Conservation (phyloP, 2,888 invertebrate species). For the Drosophila lutescens region DNA sequence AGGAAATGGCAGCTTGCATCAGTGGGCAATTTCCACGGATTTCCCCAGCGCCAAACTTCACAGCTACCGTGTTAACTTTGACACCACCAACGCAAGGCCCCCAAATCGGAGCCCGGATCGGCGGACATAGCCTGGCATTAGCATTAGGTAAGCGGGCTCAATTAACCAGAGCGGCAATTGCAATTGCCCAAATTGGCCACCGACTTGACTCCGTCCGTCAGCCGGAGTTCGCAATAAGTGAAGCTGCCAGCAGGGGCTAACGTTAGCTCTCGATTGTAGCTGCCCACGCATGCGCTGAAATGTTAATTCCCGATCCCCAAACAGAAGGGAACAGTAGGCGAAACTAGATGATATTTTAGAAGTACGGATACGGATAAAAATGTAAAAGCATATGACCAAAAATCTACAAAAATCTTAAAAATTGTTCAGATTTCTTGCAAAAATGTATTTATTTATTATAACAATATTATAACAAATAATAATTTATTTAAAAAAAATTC, state of each 20-base stretch:
- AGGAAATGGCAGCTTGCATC: slow-evolving; percentile 62
- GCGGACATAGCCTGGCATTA: slow-evolving; percentile 43
- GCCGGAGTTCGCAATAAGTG: slow-evolving; percentile 21
- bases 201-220: slow-evolving; percentile 46
- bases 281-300: slow-evolving; percentile 70
- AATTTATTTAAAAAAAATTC: too few species aligned
- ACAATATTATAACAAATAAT: too few species aligned
- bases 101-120: slow-evolving; percentile 12
- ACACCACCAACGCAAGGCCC: slow-evolving; percentile 63
- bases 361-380: not conserved
- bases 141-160: slow-evolving; percentile 53
- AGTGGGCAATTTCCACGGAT: slow-evolving; percentile 65
- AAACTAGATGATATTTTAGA: not conserved
- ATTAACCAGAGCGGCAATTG: slow-evolving; percentile 63
- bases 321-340: slow-evolving; percentile 38
- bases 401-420: too few species aligned
- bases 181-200: slow-evolving; percentile 67
- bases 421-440: too few species aligned
- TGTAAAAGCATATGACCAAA: too few species aligned
- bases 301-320: slow-evolving; percentile 33
- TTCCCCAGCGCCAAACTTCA: slow-evolving; percentile 74
- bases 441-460: too few species aligned
- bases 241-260: slow-evolving; percentile 39
- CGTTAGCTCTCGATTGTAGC: slow-evolving; percentile 33
- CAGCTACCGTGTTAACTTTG: slow-evolving; percentile 78